Evolutionary conservation across 2,113 vertebrate genomes (phyloP).

Genomic region (Cinclus cinclus): DNA sequence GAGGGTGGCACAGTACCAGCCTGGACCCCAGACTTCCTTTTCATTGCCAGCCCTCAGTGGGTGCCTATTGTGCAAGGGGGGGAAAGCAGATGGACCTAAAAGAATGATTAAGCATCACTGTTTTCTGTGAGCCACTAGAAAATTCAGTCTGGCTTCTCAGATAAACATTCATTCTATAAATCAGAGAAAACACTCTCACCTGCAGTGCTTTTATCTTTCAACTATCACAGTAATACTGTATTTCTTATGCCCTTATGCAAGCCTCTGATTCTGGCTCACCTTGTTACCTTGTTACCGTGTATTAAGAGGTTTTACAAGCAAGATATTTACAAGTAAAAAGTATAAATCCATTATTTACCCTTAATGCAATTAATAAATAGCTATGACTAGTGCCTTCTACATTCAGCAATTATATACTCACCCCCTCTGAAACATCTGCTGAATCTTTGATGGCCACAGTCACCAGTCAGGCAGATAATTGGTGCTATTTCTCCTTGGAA

Average conservation of each 20-base stretch:
- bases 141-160: neutral
- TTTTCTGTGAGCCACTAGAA: neutral
- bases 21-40: neutral
- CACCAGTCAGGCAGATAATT: neutral
- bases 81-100: neutral
- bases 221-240: neutral
- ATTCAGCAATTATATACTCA: neutral
- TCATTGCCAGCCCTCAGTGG: neutral
- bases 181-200: neutral
- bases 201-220: neutral
- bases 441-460: neutral
- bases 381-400: neutral
- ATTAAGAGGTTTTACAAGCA: neutral
- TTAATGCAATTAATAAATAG: neutral
- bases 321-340: neutral
- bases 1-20: neutral
- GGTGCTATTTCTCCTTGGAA: neutral
- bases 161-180: neutral
- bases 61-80: neutral
- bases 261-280: neutral
- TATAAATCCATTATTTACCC: neutral
- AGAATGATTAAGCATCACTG: neutral
- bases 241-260: neutral
- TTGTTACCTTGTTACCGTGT: neutral
- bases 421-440: neutral